These are phyloP conservation scores for Brachionus manjavacas DNA, from an alignment of 1,140 invertebrate genomes.

Conservation along the genomic window DNA sequence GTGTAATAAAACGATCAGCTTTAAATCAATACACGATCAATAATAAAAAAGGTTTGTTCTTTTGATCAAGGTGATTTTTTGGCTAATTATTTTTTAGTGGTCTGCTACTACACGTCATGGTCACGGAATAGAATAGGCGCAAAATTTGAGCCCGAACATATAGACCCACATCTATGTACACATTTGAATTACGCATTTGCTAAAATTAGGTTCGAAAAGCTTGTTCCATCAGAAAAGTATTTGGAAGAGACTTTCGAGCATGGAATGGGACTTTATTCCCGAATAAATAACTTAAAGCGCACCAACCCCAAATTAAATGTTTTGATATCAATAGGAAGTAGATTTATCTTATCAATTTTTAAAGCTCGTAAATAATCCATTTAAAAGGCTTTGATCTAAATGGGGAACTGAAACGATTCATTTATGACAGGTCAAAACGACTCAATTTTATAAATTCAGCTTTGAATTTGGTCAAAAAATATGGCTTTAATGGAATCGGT, in stretches of 20 bases:
- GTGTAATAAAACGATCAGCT: background rate
- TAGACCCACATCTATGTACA: slow-evolving; percentile 86
- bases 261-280: background rate
- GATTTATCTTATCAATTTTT: slow-evolving; percentile 57
- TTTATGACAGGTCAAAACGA: background rate
- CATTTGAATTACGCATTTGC: slow-evolving; percentile 90
- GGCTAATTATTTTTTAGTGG: background rate
- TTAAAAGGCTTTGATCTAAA: background rate
- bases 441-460: slow-evolving; percentile 26
- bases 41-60: background rate
- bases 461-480: slow-evolving; percentile 55
- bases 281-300: background rate
- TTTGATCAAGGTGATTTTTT: background rate
- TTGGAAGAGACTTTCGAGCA: slow-evolving; percentile 61
- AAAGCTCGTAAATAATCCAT: background rate
- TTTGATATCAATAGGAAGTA: slow-evolving; percentile 51
- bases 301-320: background rate
- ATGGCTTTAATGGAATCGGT: slow-evolving; percentile 49
- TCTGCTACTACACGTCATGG: slow-evolving; percentile 42
- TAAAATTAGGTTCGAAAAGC: slow-evolving; percentile 58
- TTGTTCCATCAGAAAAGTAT: slow-evolving; percentile 75
- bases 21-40: background rate
- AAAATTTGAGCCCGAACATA: slow-evolving; percentile 80
- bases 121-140: background rate
- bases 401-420: slow-evolving; percentile 11